Evolutionary conservation across 2,888 invertebrate genomes (phyloP).

Genomic region (Dorcus parallelipipedus): DNA sequence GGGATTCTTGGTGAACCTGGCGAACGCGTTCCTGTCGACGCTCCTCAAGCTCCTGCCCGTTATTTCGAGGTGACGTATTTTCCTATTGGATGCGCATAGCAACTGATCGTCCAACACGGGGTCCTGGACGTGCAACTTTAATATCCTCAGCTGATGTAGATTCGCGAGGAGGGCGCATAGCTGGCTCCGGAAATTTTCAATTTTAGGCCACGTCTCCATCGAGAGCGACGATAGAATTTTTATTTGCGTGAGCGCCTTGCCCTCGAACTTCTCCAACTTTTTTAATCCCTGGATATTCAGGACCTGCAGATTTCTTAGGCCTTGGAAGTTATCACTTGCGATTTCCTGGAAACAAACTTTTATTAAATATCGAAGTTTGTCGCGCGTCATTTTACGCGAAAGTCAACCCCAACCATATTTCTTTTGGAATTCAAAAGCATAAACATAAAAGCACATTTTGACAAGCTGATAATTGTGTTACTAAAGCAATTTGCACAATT

Average conservation of each 20-base stretch:
- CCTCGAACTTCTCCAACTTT: constrained; percentile 70
- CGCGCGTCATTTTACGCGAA: too few relatives aligned
- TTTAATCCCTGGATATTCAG: constrained; percentile 73
- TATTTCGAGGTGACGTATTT: constrained; percentile 76
- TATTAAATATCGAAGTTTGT: neutral
- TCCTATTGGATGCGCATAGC: constrained; percentile 72
- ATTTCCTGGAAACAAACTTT: constrained; percentile 56
- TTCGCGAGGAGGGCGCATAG: constrained; percentile 69
- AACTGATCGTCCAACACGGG: constrained; percentile 71
- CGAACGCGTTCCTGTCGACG: constrained; percentile 76
- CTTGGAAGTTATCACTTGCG: constrained; percentile 67
- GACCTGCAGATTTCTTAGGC: constrained; percentile 67
- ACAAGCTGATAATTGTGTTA: too few relatives aligned
- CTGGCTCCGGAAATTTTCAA: constrained; percentile 60
- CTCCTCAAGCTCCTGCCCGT: constrained; percentile 70
- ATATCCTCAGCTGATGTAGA: constrained; percentile 68
- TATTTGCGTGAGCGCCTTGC: constrained; percentile 69
- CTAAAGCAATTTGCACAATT: too few relatives aligned
- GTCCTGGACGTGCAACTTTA: constrained; percentile 75
- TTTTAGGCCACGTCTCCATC: constrained; percentile 72
- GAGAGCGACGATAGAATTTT: constrained; percentile 67
- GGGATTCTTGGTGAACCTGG: constrained; percentile 69
- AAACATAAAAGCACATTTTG: too few relatives aligned
- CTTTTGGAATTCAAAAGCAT: too few relatives aligned
- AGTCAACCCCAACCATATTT: too few relatives aligned